Evolutionary conservation across 2,888 invertebrate species (phyloP).

Genomic region (Bedellia somnulentella): DNA sequence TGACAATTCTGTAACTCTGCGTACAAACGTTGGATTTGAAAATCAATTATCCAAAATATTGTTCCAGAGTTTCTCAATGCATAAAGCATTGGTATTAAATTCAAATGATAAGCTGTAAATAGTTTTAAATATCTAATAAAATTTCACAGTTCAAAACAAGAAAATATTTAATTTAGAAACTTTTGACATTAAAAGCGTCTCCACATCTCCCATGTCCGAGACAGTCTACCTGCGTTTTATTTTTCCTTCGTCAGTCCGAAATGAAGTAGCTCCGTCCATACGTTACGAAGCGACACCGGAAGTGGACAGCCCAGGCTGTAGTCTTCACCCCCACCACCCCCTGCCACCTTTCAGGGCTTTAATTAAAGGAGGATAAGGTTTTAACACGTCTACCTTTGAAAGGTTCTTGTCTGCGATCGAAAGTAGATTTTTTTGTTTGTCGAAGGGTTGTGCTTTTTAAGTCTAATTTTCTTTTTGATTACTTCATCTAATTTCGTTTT

Average conservation of each 20-base stretch:
- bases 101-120: too few relatives aligned
- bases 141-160: too few relatives aligned
- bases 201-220: slow-evolving; percentile 21
- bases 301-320: slow-evolving; percentile 43
- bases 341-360: slow-evolving; percentile 24
- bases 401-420: slow-evolving; percentile 24
- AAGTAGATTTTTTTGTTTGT: slow-evolving; percentile 18
- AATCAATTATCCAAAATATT: too few relatives aligned
- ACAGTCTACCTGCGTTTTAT: slow-evolving; percentile 31
- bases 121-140: too few relatives aligned
- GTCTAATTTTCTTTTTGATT: too few relatives aligned
- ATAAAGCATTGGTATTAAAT: too few relatives aligned
- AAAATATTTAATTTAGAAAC: too few relatives aligned
- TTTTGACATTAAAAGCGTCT: slow-evolving; percentile 16
- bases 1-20: too few relatives aligned
- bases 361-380: slow-evolving; percentile 55
- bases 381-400: slow-evolving; percentile 40
- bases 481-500: too few relatives aligned
- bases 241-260: slow-evolving; percentile 41
- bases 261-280: slow-evolving; percentile 48
- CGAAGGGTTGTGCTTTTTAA: too few relatives aligned
- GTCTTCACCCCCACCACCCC: slow-evolving; percentile 17
- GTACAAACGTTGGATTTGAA: too few relatives aligned
- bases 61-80: too few relatives aligned
- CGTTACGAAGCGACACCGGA: slow-evolving; percentile 27